Evolutionary conservation across 1,140 invertebrate genomes (phyloP).

Genomic region (Drosophila kikkawai): DNA sequence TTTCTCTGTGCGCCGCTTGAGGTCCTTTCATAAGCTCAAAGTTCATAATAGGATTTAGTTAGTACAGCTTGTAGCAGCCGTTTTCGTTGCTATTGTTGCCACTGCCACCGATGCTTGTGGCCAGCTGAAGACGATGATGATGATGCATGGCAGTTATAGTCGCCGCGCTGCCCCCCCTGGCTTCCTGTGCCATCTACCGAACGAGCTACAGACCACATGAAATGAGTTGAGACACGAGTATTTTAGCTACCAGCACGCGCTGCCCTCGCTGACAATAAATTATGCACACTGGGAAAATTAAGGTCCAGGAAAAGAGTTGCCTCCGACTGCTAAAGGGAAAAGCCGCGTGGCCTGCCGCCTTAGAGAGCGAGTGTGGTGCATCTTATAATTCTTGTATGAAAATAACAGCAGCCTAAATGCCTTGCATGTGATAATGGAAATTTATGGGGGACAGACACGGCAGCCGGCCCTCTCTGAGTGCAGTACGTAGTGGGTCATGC

Average conservation of each 20-base stretch:
- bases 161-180: constrained; percentile 10
- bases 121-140: constrained; percentile 63
- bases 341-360: constrained; percentile 9
- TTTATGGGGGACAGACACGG: constrained; percentile 69
- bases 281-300: constrained; percentile 61
- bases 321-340: constrained; percentile 2
- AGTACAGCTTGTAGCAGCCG: constrained; percentile 64
- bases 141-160: constrained; percentile 62
- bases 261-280: constrained; percentile 72
- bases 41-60: constrained; percentile 82
- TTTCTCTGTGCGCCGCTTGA: constrained; percentile 71
- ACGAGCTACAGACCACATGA: constrained; percentile 32
- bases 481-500: constrained; percentile 39
- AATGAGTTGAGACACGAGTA: constrained; percentile 18
- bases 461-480: constrained; percentile 3
- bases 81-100: constrained; percentile 41
- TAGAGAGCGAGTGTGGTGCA: constrained; percentile 48
- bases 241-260: constrained; percentile 24
- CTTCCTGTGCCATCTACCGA: constrained; percentile 19
- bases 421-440: constrained; percentile 79
- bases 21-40: constrained; percentile 78
- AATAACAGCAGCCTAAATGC: constrained; percentile 78
- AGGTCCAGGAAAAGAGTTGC: constrained; percentile 24
- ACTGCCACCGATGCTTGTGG: constrained; percentile 28
- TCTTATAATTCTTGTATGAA: constrained; percentile 77